A percentile compares a stretch with the other conserved stretches of the same genome.
phyloP scores from a whole-genome alignment of 2,888 invertebrate species.

The Enchytraeus crypticus region DNA sequence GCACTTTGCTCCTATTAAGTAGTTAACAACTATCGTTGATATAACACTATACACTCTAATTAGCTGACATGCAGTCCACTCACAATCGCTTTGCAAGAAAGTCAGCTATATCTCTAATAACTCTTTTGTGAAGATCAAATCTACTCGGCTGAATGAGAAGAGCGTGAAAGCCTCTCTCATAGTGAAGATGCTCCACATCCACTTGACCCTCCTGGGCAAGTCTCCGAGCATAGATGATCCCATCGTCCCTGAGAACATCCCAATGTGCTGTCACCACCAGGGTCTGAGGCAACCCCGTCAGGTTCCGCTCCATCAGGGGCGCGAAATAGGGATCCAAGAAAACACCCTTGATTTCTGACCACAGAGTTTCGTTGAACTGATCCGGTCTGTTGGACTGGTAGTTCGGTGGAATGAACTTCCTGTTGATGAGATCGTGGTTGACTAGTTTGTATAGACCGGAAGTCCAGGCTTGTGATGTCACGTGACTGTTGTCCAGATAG shows the following conservation, averaged over 20 bases:
- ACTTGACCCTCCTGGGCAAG: conserved; percentile 35
- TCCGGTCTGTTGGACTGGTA: conserved; percentile 6
- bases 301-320: conserved; percentile 41
- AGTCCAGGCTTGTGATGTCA: conserved; percentile 6
- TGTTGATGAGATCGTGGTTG: conserved; percentile 5
- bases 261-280: conserved; percentile 47
- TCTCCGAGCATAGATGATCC: conserved; percentile 43
- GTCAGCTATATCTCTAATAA: conserved; percentile 5
- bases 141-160: conserved; percentile 26
- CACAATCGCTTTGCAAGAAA: conserved; percentile 3
- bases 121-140: conserved; percentile 5
- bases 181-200: conserved; percentile 33
- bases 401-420: conserved; percentile 1
- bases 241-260: conserved; percentile 49
- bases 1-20: too few species aligned
- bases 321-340: conserved; percentile 38
- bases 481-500: conserved; percentile 10
- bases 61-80: too few species aligned
- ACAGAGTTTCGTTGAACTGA: conserved; percentile 10
- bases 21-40: too few species aligned
- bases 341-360: conserved; percentile 22
- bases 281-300: conserved; percentile 37
- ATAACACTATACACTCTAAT: too few species aligned
- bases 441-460: neutral
- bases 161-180: conserved; percentile 38